Percentiles rank a stretch among this genome's conserved stretches.
Conservation (phyloP, 2,888 invertebrate genomes). For the Eilema griseolum region DNA sequence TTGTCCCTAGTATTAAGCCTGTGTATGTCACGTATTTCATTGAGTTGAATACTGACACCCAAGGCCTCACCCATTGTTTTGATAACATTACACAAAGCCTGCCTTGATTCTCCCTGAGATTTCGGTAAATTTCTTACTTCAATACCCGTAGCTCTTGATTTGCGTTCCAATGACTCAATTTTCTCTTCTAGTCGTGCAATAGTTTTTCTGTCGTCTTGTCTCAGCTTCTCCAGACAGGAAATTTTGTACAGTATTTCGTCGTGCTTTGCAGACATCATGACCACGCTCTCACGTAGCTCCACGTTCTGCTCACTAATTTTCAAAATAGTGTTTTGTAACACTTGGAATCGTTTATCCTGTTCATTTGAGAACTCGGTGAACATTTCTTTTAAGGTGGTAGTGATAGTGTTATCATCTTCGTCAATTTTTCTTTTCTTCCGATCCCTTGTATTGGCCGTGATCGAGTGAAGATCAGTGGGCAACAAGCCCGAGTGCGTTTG, state of each 20-base stretch:
- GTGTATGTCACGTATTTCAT: constrained; percentile 31
- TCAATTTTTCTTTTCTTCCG: not conserved
- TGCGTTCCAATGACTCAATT: constrained; percentile 6
- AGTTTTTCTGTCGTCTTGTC: not conserved
- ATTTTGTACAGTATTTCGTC: not conserved
- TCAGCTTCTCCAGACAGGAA: not conserved
- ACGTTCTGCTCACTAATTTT: too few relatives aligned
- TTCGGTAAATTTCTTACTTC: constrained; percentile 7
- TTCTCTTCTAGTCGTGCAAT: not conserved
- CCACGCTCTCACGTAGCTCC: not conserved
- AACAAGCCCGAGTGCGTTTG: not conserved
- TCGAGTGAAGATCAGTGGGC: not conserved
- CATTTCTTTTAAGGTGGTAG: not conserved
- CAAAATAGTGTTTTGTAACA: not conserved
- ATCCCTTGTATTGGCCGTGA: not conserved
- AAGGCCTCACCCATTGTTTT: not conserved
- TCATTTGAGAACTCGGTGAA: not conserved
- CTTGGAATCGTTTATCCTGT: not conserved
- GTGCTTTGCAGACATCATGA: not conserved
- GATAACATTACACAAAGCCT: not conserved
- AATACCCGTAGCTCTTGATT: not conserved
- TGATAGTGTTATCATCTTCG: not conserved
- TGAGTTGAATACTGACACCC: not conserved
- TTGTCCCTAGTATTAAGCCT: constrained; percentile 26
- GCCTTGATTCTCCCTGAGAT: not conserved